Conservation (phyloP, 2,888 invertebrate species). For the Brachyptera putata region DNA sequence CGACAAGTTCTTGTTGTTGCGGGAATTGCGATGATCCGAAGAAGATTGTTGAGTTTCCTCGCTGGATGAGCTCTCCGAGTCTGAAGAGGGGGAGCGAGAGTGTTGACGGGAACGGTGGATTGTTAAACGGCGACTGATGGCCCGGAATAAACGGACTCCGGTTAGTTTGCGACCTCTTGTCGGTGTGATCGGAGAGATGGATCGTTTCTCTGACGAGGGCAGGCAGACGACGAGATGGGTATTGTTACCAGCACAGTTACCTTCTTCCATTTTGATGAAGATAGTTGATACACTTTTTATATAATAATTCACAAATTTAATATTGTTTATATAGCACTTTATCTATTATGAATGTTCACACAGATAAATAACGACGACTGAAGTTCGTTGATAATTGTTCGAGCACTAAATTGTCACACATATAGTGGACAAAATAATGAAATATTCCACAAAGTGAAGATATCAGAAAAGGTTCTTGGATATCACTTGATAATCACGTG, state of each 20-base stretch:
- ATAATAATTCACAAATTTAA: neutral
- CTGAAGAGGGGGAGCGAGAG: neutral
- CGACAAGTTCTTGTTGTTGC: neutral
- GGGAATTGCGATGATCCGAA: neutral
- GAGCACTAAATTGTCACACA: no score
- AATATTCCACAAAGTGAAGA: no score
- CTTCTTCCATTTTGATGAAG: neutral
- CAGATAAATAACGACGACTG: neutral
- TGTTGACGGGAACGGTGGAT: constrained; percentile 45
- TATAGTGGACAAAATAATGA: no score
- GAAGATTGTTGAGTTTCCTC: neutral
- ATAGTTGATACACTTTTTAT: neutral
- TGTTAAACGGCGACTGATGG: constrained; percentile 57
- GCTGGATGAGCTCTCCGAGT: neutral
- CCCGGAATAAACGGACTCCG: constrained; percentile 61
- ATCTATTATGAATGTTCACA: neutral
- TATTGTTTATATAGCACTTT: neutral
- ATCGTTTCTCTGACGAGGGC: neutral
- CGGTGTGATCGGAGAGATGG: neutral
- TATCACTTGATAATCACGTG: no score
- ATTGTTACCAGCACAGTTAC: neutral
- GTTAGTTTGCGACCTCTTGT: constrained; percentile 35
- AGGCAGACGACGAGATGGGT: neutral
- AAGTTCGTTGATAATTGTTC: neutral
- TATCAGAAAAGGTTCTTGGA: no score